phyloP scores from a whole-genome alignment of 2,797 vertebrate genomes.

The Antennarius maculatus region DNA sequence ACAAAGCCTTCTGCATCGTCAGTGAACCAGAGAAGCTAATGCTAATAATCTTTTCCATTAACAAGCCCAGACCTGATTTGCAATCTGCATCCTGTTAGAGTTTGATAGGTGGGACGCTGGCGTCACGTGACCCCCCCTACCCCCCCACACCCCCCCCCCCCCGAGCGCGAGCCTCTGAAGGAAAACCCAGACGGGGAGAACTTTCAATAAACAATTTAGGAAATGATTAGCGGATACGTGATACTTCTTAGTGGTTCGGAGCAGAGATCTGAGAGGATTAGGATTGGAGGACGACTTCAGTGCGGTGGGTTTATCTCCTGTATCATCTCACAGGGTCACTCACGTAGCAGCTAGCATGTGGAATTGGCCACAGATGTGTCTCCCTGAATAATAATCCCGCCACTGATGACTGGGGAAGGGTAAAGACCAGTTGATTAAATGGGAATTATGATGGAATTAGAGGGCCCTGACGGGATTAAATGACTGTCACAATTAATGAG shows the following conservation, averaged over 20 bases:
- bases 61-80: constrained; percentile 17
- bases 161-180: constrained; percentile 26
- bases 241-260: constrained; percentile 59
- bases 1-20: constrained; percentile 33
- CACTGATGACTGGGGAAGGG: constrained; percentile 63
- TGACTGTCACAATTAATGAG: constrained; percentile 62
- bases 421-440: constrained; percentile 68
- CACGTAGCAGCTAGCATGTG: constrained; percentile 56
- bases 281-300: constrained; percentile 52
- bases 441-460: constrained; percentile 54
- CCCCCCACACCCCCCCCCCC: constrained; percentile 10
- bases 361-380: constrained; percentile 78
- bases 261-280: constrained; percentile 66
- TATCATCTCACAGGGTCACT: constrained; percentile 69
- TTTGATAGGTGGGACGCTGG: constrained; percentile 17
- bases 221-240: constrained; percentile 71
- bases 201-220: constrained; percentile 74
- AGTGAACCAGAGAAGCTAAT: constrained; percentile 42
- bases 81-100: background rate
- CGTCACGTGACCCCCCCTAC: constrained; percentile 35
- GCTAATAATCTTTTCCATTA: constrained; percentile 51
- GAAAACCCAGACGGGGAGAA: constrained; percentile 28
- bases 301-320: constrained; percentile 65
- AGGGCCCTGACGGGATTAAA: constrained; percentile 59
- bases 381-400: constrained; percentile 69